Evolutionary conservation across 2,797 vertebrate genomes (phyloP), one percentile per base, ranked within the genome.

Genomic region (Oryzias dopingdopingensis): DNA sequence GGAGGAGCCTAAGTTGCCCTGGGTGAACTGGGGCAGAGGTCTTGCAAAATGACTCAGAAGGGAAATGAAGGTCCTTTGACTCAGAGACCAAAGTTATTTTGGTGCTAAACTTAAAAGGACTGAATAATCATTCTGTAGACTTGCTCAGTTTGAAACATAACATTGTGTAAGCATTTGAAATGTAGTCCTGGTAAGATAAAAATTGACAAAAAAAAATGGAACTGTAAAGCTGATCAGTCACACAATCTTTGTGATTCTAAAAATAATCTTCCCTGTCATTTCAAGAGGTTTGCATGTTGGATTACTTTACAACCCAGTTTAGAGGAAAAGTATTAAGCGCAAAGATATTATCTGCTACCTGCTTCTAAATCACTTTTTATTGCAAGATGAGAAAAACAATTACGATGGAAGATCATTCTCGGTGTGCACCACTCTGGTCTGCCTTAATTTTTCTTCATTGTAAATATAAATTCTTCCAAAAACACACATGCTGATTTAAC

Each of bases 11-110:
- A 86, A 62, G 84, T 86, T 91, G 86, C 86, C 83, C 87, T 62
- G 85, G 83, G 86, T 88, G 88, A 91, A 89, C 83, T 91, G 70
- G 88, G 86, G 71, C 81, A 91, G 86, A 91, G 86, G 87, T 90
- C 87, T 86, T 76, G 67, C 69, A 62, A 76, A 63, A 87, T 81
- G 74, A 70, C 82, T 76, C 67, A 56, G 62, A 64, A 79, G 82
- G 79, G 73, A 81, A 85, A 72, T 52, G 74, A 81, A 86, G 85
- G 82, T 88, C 79, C 77, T 86, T 75, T 44, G 49, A 82, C 67
- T 83, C 69, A 59, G 75, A 73, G 72, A 75, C 74, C 53, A 62
- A 67, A 76, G 77, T 83, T 81, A 71, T 84, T 89, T 85, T 71
- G 56, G 49, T 56, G 62, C 60, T 70, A 69, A 74, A 73, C 65